Percentiles rank a stretch among this genome's conserved stretches.
Evolutionary conservation across 2,113 vertebrate species (phyloP).

Genomic region (Chloroceryle aenea): DNA sequence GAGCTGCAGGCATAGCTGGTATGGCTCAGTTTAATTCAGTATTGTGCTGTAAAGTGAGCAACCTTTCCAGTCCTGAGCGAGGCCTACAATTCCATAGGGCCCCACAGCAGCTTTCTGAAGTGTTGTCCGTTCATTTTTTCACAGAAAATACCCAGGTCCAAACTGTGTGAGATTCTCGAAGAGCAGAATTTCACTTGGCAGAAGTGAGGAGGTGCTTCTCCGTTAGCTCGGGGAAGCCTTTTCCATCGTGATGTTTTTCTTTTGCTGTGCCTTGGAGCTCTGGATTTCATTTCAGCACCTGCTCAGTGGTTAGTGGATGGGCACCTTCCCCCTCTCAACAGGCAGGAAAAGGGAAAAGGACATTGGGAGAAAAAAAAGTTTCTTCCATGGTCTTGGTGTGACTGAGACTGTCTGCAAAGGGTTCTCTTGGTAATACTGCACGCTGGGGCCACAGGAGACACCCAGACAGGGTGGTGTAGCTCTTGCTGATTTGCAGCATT

Average conservation of each 20-base stretch:
- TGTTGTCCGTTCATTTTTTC: neutral
- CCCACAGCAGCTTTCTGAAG: neutral
- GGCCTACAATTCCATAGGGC: neutral
- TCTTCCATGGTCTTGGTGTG: neutral
- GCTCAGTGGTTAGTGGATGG: neutral
- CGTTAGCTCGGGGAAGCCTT: neutral
- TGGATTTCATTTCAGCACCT: neutral
- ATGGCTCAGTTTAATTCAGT: neutral
- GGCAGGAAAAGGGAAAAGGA: neutral
- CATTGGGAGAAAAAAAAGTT: neutral
- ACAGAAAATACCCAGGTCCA: neutral
- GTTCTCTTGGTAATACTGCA: neutral
- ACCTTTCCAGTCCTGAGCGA: neutral
- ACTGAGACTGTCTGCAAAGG: neutral
- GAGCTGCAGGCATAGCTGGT: neutral
- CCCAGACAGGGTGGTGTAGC: neutral
- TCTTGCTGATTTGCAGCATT: constrained; percentile 18
- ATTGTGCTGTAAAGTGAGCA: neutral
- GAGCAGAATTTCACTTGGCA: neutral
- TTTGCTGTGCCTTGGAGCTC: neutral
- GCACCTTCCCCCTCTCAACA: neutral
- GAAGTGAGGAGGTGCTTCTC: neutral
- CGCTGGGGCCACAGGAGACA: neutral
- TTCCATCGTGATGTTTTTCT: neutral
- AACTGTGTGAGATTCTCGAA: neutral